These are phyloP conservation scores for Menidia menidia DNA, from an alignment of 2,797 vertebrate genomes.

Conservation along the genomic window DNA sequence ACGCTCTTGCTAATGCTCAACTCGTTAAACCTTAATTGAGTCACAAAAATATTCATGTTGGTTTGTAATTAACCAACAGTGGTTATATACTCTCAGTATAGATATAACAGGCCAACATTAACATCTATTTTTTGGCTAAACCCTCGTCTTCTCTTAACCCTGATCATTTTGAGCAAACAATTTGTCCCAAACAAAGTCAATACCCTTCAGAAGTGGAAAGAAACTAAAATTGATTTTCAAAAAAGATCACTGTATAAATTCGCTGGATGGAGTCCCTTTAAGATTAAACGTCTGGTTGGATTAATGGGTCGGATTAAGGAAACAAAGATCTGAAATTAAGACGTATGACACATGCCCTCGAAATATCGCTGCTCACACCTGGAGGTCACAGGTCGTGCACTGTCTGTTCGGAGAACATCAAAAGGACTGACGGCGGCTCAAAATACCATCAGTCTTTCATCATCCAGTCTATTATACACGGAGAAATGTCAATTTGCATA, in stretches of 20 bases:
- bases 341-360: conserved; percentile 16
- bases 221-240: too few relatives aligned
- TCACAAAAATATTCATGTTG: neutral
- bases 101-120: neutral
- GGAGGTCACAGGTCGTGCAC: conserved; percentile 52
- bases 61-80: neutral
- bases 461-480: conserved; percentile 55
- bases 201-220: neutral
- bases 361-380: conserved; percentile 60
- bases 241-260: too few relatives aligned
- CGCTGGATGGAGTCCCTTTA: too few relatives aligned
- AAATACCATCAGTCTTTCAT: conserved; percentile 67
- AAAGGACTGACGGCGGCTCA: conserved; percentile 34
- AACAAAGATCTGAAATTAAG: too few relatives aligned
- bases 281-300: too few relatives aligned
- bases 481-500: conserved; percentile 71
- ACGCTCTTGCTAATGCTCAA: too few relatives aligned
- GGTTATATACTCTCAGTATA: neutral
- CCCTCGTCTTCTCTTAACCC: too few relatives aligned
- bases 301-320: too few relatives aligned
- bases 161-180: too few relatives aligned
- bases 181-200: too few relatives aligned
- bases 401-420: conserved; percentile 54
- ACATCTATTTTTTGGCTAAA: too few relatives aligned
- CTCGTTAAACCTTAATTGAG: too few relatives aligned